Evolutionary conservation across 2,888 invertebrate genomes (phyloP), one percentile per base, ranked within the genome.

Genomic region (Epicampocera succincta): DNA sequence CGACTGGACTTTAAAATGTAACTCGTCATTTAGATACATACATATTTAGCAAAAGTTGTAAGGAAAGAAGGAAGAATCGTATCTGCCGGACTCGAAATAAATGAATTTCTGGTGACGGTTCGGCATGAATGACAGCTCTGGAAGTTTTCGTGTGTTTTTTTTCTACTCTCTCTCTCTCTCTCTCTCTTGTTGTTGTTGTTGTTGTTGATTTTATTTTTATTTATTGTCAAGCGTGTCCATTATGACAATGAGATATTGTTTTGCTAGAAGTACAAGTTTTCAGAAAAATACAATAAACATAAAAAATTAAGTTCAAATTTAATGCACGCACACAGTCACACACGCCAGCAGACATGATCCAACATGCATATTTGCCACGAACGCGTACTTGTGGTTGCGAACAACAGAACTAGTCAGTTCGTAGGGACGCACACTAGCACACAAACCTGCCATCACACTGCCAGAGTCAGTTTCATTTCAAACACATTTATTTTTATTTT

Each of bases 181-280:
- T n/a, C n/a, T n/a, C n/a, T n/a, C n/a, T n/a, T n/a, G n/a, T n/a
- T n/a, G n/a, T n/a, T n/a, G n/a, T n/a, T n/a, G n/a, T n/a, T n/a
- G n/a, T n/a, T n/a, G n/a, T 15, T 72, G 52, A 75, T 66, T 60
- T 71, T 71, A 60, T 66, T 68, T 74, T 89, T 89, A 89, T 89
- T 89, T 89, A 89, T 89, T 89, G 89, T 89, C 89, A 88, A 82
- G 87, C 84, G 73, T 83, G 84, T 84, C 85, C 85, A 85, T 85
- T 85, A 85, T 85, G 85, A 85, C 85, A 85, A 85, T 85, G 85
- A 85, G 85, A 84, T 85, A 85, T 85, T 83, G 83, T 74, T 83
- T 74, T 74, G 61, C 69, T 52, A 60, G 69, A 74, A 82, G 78
- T 71, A 78, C 82, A 82, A 74, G 74, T 75, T 80, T 80, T 58